A percentile compares a stretch with the other conserved stretches of the same genome.
phyloP scores from a whole-genome alignment of 2,113 vertebrate species.

The Tringa solitaria region DNA sequence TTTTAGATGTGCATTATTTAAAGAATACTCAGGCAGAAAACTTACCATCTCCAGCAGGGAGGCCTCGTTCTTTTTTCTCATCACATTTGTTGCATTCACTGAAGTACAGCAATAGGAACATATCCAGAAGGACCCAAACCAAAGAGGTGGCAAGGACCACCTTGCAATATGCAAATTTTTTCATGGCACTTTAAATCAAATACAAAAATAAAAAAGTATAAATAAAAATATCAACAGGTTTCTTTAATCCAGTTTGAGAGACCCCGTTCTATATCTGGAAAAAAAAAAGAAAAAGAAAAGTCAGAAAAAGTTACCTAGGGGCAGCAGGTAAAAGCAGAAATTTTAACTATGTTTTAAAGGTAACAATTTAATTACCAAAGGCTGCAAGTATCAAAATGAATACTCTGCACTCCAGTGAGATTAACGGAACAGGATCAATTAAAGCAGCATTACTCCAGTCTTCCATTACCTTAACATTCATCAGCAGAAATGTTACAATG shows the following conservation, averaged over 20 bases:
- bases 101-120: conserved; percentile 99
- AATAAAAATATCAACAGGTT: conserved; percentile 73
- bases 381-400: background rate
- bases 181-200: conserved; percentile 87
- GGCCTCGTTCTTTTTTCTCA: conserved; percentile 91
- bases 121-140: conserved; percentile 99
- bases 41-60: conserved; percentile 86
- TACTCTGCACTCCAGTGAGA: background rate
- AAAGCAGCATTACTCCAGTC: background rate
- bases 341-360: background rate
- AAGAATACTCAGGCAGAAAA: background rate
- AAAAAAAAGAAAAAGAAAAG: background rate
- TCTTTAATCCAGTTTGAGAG: conserved; percentile 70
- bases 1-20: background rate
- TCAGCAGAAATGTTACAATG: accelerated
- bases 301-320: conserved; percentile 8
- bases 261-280: conserved; percentile 67
- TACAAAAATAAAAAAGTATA: conserved; percentile 75
- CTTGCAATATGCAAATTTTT: conserved; percentile 99
- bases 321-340: background rate
- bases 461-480: background rate
- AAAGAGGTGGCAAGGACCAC: conserved; percentile 98
- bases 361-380: background rate
- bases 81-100: conserved; percentile 99
- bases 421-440: background rate